Evolutionary conservation across 2,888 invertebrate species (phyloP), one percentile per base, ranked within the genome.

Genomic region (Malthinus seriepunctatus): DNA sequence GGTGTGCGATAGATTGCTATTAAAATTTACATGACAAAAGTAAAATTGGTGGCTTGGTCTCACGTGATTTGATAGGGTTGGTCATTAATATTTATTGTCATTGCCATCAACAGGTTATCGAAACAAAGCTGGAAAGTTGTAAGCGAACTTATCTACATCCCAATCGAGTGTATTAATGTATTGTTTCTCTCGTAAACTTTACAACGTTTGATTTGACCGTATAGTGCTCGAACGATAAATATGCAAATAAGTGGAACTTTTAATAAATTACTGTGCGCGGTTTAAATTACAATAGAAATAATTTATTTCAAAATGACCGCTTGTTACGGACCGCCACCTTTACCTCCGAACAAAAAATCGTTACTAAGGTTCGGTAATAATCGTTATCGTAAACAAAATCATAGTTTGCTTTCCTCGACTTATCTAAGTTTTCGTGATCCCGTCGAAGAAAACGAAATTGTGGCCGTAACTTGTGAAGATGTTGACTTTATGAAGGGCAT

Each of bases 371-470:
- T 65, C 58, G 65, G 65, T 14, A 62, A 56, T 37, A 60, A 64
- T 47, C 63, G 64, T 34, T 54, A 57, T 39, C 63, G 67, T 35
- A 67, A 70, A 48, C 63, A 66, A 75, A 73, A 69, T 56, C 72
- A 72, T 58, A 60, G 69, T 31, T 71, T 75, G 55, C 76, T 83
- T 23, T 81, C 83, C 15, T 83, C 84, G 60, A 84, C 84, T 33
- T 84, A 84, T 72, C 76, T 79, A 63, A 84, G 83, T 69, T 84
- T 84, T 70, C 81, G 81, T 53, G 84, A 84, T 67, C 83, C 83
- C 7, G 79, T 79, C 49, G 79, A 82, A 52, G 83, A 83, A 62
- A 76, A 78, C 63, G 76, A 76, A 49, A 69, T 75, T 49, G 67
- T 74, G 52, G 67, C 67, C 32, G 55, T 63, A 51, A 69, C 69